Evolutionary conservation across 2,113 vertebrate genomes (phyloP).

Genomic region (Cnemophilus loriae): DNA sequence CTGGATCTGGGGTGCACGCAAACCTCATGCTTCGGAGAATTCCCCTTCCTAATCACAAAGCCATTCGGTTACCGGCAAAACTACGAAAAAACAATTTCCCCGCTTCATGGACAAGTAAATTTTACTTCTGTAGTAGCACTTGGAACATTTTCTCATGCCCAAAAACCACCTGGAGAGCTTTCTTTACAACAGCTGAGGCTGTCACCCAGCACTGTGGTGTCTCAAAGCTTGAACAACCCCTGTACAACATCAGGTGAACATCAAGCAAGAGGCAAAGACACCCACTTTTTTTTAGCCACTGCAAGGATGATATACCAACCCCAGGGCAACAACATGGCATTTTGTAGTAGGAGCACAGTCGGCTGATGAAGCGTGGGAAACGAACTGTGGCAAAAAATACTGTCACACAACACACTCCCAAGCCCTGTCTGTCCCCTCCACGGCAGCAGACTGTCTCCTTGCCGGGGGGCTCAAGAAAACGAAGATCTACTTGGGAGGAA

Average conservation of each 20-base stretch:
- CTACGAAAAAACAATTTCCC: neutral
- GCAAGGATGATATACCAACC: neutral
- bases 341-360: fast-evolving
- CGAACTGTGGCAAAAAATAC: neutral
- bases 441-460: neutral
- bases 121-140: neutral
- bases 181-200: neutral
- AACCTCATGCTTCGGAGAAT: neutral
- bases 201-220: neutral
- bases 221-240: neutral
- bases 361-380: fast-evolving
- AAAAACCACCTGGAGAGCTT: neutral
- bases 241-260: neutral
- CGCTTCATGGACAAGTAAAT: neutral
- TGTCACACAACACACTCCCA: too few relatives aligned
- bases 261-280: neutral
- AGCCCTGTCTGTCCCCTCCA: neutral
- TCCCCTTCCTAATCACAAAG: neutral
- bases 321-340: neutral
- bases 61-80: neutral
- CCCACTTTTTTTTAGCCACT: neutral
- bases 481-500: neutral
- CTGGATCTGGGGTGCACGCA: neutral
- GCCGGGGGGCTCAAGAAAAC: neutral
- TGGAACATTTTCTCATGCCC: neutral